phyloP scores from a whole-genome alignment of 2,888 invertebrate species.

The Drosophila robusta region DNA sequence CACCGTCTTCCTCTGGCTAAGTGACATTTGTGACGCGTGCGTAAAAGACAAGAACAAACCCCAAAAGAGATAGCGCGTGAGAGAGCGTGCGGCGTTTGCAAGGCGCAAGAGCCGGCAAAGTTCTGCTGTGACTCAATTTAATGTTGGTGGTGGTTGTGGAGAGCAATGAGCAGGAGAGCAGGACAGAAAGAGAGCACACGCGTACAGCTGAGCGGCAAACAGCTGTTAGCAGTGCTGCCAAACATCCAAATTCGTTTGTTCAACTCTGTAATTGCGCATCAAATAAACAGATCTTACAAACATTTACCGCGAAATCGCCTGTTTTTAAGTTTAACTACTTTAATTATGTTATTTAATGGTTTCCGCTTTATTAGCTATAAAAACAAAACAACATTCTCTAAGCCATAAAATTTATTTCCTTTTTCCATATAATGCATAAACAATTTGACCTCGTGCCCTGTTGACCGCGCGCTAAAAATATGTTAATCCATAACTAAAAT shows the following conservation, averaged over 20 bases:
- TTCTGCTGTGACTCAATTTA: constrained; percentile 29
- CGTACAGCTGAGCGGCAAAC: constrained; percentile 18
- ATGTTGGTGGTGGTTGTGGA: constrained; percentile 1
- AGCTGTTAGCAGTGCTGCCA: constrained; percentile 59
- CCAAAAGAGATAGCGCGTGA: neutral
- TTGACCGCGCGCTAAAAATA: constrained; percentile 70
- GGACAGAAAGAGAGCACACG: constrained; percentile 18
- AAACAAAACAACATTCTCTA: constrained; percentile 53
- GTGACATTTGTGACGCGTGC: constrained; percentile 53
- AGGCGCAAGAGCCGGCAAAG: constrained; percentile 13
- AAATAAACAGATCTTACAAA: constrained; percentile 13
- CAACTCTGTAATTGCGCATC: constrained; percentile 11
- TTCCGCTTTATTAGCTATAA: constrained; percentile 48
- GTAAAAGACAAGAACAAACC: constrained; percentile 9
- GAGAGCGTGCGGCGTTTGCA: constrained; percentile 1
- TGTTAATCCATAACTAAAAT: constrained; percentile 52
- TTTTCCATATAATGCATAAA: constrained; percentile 47
- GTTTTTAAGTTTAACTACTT: constrained; percentile 20
- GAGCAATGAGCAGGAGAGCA: constrained; percentile 4
- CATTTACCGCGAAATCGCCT: neutral
- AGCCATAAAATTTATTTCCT: constrained; percentile 59
- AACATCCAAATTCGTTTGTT: neutral
- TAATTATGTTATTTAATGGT: constrained; percentile 33
- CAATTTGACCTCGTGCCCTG: constrained; percentile 77
- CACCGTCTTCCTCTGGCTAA: constrained; percentile 19